Evolutionary conservation across 2,113 vertebrate genomes (phyloP).

Genomic region (Ictalurus furcatus): DNA sequence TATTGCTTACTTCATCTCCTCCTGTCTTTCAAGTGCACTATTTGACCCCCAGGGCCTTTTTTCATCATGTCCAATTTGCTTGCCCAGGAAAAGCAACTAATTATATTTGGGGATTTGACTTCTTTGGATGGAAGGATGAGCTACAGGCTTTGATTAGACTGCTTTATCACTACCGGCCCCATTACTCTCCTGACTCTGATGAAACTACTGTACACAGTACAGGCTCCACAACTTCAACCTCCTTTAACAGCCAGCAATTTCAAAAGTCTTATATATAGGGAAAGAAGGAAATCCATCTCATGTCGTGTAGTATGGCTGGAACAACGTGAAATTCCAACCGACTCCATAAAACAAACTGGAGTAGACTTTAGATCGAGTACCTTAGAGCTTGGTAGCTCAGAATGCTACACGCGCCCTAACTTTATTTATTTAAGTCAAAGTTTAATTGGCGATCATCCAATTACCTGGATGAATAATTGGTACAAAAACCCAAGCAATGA

Average conservation of each 20-base stretch:
- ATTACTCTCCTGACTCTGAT: constrained; percentile 71
- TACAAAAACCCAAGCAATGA: neutral
- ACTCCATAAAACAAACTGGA: neutral
- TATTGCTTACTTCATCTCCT: constrained; percentile 68
- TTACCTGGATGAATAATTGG: neutral
- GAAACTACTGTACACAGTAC: constrained; percentile 64
- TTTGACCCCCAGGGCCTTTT: constrained; percentile 66
- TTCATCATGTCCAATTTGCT: constrained; percentile 73
- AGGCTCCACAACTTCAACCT: constrained; percentile 60
- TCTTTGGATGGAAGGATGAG: constrained; percentile 65
- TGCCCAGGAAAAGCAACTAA: constrained; percentile 66
- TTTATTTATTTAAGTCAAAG: neutral
- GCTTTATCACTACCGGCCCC: constrained; percentile 70
- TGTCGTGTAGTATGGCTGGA: neutral
- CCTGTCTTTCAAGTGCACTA: constrained; percentile 57
- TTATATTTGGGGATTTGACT: constrained; percentile 73
- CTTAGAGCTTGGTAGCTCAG: neutral
- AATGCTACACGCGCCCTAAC: neutral
- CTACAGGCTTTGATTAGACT: constrained; percentile 70
- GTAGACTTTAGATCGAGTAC: neutral
- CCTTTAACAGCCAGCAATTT: constrained; percentile 22
- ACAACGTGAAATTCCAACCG: neutral
- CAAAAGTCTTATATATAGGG: neutral
- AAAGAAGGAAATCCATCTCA: neutral
- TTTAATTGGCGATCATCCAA: neutral